Evolutionary conservation across 92 coral and sea anemone genomes (phyloP).

Genomic region (Porites divaricata): DNA sequence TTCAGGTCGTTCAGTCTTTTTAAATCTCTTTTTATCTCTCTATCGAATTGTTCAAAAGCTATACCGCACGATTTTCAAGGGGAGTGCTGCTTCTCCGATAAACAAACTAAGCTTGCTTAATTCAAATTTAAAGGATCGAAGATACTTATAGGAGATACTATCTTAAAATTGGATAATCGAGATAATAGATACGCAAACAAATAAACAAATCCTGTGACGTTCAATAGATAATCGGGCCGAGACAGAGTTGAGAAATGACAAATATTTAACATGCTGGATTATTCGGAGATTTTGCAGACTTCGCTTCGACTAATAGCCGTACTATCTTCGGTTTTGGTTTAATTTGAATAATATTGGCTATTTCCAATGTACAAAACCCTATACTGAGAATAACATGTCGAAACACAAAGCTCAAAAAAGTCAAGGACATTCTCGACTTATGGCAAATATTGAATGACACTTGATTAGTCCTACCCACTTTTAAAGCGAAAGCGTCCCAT

Average conservation of each 20-base stretch:
- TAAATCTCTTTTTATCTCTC: neutral
- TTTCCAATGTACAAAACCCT: neutral
- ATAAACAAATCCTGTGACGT: conserved; percentile 32
- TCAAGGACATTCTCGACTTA: neutral
- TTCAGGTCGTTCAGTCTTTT: neutral
- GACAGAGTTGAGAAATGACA: conserved; percentile 1
- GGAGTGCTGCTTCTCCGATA: neutral
- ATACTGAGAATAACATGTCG: neutral
- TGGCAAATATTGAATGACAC: neutral
- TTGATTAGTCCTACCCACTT: neutral
- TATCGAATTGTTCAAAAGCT: neutral
- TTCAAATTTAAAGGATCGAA: conserved; percentile 21
- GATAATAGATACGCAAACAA: conserved; percentile 49
- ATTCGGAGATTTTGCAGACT: neutral
- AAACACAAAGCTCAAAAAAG: neutral
- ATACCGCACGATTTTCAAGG: neutral
- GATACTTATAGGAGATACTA: conserved; percentile 33
- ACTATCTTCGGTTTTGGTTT: neutral
- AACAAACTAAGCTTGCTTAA: conserved; percentile 22
- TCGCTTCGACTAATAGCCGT: neutral
- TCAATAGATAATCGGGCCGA: conserved; percentile 14
- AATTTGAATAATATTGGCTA: neutral
- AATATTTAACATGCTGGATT: conserved; percentile 9
- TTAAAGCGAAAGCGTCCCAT: neutral
- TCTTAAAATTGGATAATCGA: conserved; percentile 50